Evolutionary conservation across 1,140 invertebrate genomes (phyloP).

Genomic region (Drosophila bifasciata): DNA sequence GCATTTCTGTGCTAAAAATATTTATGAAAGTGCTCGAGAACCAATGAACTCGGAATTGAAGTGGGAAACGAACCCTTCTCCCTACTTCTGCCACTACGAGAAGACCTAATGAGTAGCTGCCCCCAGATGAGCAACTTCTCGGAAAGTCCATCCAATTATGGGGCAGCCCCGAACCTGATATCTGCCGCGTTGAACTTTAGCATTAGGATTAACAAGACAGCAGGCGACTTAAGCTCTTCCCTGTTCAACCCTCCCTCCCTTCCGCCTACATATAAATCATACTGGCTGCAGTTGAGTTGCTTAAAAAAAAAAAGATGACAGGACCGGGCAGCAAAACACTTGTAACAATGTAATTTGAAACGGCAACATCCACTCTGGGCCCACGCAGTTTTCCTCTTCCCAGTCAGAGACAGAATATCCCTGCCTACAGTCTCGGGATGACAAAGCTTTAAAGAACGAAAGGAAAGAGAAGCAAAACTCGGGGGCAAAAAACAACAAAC

Average conservation of each 20-base stretch:
- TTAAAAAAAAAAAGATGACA: conserved; percentile 7
- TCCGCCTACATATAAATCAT: conserved; percentile 20
- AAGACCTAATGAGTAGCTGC: too few relatives aligned
- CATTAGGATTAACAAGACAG: conserved; percentile 4
- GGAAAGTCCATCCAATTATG: too few relatives aligned
- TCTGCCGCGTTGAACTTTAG: conserved; percentile 17
- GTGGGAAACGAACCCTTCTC: conserved; percentile 14
- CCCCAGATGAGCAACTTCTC: too few relatives aligned
- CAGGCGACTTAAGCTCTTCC: background rate
- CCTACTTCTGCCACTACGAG: conserved; percentile 14
- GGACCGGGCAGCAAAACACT: conserved; percentile 26
- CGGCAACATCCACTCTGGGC: conserved; percentile 36
- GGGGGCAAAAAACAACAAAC: conserved; percentile 52
- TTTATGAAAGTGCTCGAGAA: conserved; percentile 47
- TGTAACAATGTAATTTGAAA: conserved; percentile 76
- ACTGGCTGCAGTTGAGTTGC: conserved; percentile 6
- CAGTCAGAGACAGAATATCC: conserved; percentile 42
- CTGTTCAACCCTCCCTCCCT: background rate
- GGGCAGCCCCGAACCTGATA: too few relatives aligned
- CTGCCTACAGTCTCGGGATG: conserved; percentile 13
- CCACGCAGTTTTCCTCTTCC: conserved; percentile 49
- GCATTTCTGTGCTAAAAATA: conserved; percentile 41
- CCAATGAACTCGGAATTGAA: conserved; percentile 30
- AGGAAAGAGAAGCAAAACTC: conserved; percentile 13
- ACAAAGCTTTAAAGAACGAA: conserved; percentile 44